Evolutionary conservation across 2,888 invertebrate genomes (phyloP).

Genomic region (Apodemia zela): DNA sequence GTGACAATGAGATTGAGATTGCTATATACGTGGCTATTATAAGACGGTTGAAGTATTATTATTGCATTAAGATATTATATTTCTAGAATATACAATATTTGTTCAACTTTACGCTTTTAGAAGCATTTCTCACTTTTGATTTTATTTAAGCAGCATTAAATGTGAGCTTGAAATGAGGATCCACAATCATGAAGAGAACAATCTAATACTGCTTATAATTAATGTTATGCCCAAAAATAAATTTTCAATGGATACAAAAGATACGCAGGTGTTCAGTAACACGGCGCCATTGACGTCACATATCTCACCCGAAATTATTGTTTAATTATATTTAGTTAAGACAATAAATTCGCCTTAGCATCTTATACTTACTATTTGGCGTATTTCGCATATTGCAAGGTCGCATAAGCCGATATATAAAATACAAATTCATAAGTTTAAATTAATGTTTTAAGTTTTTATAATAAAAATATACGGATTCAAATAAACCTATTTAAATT

Average conservation of each 20-base stretch:
- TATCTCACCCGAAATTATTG: conserved; percentile 5
- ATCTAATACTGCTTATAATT: background rate
- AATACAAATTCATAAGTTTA: background rate
- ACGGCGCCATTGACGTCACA: conserved; percentile 25
- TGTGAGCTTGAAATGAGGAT: background rate
- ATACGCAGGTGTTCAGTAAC: conserved; percentile 21
- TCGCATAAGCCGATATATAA: background rate
- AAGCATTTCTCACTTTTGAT: too few relatives aligned
- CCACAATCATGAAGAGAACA: background rate
- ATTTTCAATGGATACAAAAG: background rate
- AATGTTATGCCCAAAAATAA: background rate
- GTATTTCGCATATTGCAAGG: background rate
- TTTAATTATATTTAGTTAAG: background rate
- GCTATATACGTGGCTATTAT: too few relatives aligned
- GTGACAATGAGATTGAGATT: too few relatives aligned
- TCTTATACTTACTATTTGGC: background rate
- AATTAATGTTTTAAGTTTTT: background rate
- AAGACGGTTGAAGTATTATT: too few relatives aligned
- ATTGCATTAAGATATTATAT: too few relatives aligned
- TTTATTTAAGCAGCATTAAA: too few relatives aligned
- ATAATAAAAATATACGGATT: too few relatives aligned
- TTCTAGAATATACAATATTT: too few relatives aligned
- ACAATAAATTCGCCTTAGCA: background rate
- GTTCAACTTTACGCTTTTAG: too few relatives aligned
- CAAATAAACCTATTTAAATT: background rate